phyloP scores from a whole-genome alignment of 1,140 invertebrate genomes.

The Phocides pigmalion region DNA sequence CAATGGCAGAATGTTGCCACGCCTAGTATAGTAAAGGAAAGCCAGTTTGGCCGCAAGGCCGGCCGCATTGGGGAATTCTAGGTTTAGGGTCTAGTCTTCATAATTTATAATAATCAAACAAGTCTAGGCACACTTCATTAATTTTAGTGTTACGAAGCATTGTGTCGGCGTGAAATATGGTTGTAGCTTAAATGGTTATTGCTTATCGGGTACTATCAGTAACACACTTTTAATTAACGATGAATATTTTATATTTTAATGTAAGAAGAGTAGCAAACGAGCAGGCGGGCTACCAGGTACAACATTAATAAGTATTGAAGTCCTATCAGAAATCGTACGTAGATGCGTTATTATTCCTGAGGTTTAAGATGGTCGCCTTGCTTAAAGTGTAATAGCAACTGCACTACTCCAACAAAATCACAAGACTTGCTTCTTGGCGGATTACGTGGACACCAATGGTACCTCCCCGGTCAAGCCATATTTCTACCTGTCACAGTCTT shows the following conservation, averaged over 20 bases:
- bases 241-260: not conserved
- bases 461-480: no score
- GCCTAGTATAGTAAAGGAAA: conserved; percentile 30
- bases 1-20: conserved; percentile 25
- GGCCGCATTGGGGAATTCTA: conserved; percentile 28
- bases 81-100: conserved; percentile 31
- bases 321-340: no score
- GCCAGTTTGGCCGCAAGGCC: conserved; percentile 22
- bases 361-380: no score
- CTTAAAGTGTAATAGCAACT: no score
- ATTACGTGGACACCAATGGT: no score
- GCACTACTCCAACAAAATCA: no score
- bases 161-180: conserved; percentile 18
- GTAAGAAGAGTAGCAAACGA: no score
- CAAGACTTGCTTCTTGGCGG: no score
- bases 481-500: no score
- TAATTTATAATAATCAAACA: conserved; percentile 32
- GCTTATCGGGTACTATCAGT: conserved; percentile 14
- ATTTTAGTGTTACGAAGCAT: conserved; percentile 21
- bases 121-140: conserved; percentile 31
- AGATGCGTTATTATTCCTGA: no score
- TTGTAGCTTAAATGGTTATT: conserved; percentile 11
- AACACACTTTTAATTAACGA: not conserved
- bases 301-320: no score
- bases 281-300: no score